These are phyloP conservation scores for Dysmachus trigonus DNA, from an alignment of 2,888 invertebrate species.

Conservation along the genomic window DNA sequence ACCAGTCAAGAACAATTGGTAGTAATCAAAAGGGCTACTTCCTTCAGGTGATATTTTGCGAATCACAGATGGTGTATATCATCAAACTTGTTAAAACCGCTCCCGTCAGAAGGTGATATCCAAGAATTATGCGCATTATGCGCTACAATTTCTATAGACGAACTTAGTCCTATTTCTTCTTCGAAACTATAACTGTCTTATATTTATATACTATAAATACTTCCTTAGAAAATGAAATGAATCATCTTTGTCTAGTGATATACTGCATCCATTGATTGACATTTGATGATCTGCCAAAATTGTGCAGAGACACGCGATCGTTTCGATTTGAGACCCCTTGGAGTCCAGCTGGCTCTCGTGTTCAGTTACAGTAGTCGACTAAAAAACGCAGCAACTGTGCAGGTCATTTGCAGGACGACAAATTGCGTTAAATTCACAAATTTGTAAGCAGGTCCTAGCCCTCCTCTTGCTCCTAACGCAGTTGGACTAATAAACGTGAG, in stretches of 20 bases:
- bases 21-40: too few relatives aligned
- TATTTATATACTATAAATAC: too few relatives aligned
- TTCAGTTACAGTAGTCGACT: background rate
- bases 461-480: background rate
- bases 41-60: too few relatives aligned
- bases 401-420: conserved; percentile 4
- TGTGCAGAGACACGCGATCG: background rate
- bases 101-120: too few relatives aligned
- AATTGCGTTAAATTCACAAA: conserved; percentile 13
- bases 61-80: too few relatives aligned
- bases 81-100: too few relatives aligned
- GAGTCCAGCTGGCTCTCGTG: conserved; percentile 1
- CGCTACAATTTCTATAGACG: too few relatives aligned
- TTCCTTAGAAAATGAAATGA: background rate
- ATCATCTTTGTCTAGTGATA: background rate
- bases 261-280: background rate
- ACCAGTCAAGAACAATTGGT: too few relatives aligned
- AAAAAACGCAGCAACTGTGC: background rate
- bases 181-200: too few relatives aligned
- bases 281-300: background rate
- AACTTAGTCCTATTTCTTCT: too few relatives aligned
- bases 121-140: too few relatives aligned
- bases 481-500: background rate
- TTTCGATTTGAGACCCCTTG: background rate
- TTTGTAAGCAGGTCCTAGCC: background rate